Conservation (phyloP, 1,140 invertebrate genomes). For the Potamilus streckersoni region DNA sequence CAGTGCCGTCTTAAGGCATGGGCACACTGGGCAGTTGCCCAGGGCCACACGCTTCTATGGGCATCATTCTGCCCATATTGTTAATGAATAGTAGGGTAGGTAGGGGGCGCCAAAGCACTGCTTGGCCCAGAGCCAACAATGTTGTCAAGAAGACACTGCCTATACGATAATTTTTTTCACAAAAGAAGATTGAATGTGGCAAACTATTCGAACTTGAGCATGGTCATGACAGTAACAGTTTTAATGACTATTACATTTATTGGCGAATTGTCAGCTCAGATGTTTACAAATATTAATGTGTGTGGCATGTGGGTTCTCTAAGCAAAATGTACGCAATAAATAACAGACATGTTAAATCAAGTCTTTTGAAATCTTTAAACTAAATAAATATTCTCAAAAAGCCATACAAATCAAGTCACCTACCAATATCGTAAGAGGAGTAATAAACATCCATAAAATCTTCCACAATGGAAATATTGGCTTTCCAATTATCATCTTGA, state of each 20-base stretch:
- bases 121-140: too few species aligned
- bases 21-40: too few species aligned
- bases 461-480: constrained; percentile 44
- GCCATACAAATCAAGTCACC: constrained; percentile 12
- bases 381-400: neutral
- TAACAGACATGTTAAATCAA: neutral
- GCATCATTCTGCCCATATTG: too few species aligned
- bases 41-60: too few species aligned
- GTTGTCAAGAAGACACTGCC: too few species aligned
- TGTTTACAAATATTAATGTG: neutral
- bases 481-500: constrained; percentile 62
- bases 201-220: too few species aligned
- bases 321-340: neutral
- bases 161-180: too few species aligned
- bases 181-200: too few species aligned
- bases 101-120: too few species aligned
- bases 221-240: neutral
- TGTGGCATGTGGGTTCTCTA: neutral
- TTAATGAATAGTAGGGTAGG: too few species aligned
- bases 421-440: constrained; percentile 55
- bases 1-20: too few species aligned
- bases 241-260: neutral
- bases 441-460: constrained; percentile 56
- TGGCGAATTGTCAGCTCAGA: neutral
- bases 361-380: neutral